Conservation (phyloP, 2,888 invertebrate genomes). For the Unio delphinus region DNA sequence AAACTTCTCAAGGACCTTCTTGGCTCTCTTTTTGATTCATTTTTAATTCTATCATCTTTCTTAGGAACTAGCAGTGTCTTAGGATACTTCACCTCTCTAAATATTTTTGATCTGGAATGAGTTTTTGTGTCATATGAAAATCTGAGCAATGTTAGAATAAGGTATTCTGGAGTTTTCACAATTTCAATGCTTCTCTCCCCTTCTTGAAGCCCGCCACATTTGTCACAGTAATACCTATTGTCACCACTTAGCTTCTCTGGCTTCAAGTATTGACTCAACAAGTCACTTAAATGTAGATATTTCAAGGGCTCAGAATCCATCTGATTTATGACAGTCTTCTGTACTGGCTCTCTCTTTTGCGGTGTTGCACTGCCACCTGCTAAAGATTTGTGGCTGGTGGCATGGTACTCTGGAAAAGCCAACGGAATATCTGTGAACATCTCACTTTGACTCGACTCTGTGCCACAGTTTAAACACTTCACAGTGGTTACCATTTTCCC, state of each 20-base stretch:
- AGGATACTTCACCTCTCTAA: conserved; percentile 74
- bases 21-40: conserved; percentile 4
- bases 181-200: conserved; percentile 82
- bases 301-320: conserved; percentile 13
- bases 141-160: conserved; percentile 86
- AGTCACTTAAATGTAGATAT: conserved; percentile 77
- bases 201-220: conserved; percentile 82
- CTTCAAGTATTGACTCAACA: conserved; percentile 83
- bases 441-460: conserved; percentile 82
- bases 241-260: conserved; percentile 85
- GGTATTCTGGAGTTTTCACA: conserved; percentile 82
- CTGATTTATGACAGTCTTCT: not conserved
- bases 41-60: conserved; percentile 16
- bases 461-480: conserved; percentile 82
- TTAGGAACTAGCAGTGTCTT: conserved; percentile 65
- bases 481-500: conserved; percentile 84
- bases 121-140: conserved; percentile 83
- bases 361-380: conserved; percentile 32
- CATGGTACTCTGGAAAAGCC: conserved; percentile 66
- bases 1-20: conserved; percentile 26
- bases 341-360: too few relatives aligned
- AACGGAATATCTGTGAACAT: conserved; percentile 82
- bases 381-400: conserved; percentile 29
- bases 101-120: conserved; percentile 84
- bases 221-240: conserved; percentile 86